phyloP scores from a whole-genome alignment of 2,797 vertebrate species.

The Threskiornis aethiopicus region DNA sequence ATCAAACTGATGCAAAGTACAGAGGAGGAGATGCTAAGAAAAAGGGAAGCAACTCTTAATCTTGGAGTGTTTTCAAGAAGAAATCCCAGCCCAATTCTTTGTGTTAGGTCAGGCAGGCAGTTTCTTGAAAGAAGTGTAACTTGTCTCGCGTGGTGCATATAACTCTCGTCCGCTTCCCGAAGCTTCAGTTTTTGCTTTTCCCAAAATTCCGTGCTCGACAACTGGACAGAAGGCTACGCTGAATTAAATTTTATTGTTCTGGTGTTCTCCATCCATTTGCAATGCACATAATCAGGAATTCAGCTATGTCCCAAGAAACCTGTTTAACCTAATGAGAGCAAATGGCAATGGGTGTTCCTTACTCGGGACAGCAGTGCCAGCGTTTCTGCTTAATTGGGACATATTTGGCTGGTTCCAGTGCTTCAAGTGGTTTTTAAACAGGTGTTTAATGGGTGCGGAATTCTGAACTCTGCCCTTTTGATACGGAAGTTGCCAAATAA shows the following conservation, averaged over 20 bases:
- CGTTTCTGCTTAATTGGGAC: conserved; percentile 49
- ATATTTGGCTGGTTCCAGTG: conserved; percentile 42
- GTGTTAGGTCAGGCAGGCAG: neutral
- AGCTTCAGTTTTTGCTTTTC: neutral
- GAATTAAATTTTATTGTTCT: conserved; percentile 54
- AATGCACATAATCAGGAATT: conserved; percentile 61
- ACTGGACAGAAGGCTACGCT: conserved; percentile 43
- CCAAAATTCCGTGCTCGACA: neutral
- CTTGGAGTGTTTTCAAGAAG: neutral
- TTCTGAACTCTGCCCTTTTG: conserved; percentile 52
- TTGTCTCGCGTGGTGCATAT: neutral
- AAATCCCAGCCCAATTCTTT: neutral
- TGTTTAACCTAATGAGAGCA: conserved; percentile 62
- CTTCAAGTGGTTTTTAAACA: conserved; percentile 65
- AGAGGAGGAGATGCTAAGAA: neutral
- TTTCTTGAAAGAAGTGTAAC: neutral
- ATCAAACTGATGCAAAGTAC: neutral
- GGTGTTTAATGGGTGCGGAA: conserved; percentile 59
- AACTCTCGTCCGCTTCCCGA: neutral
- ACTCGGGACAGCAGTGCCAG: conserved; percentile 21
- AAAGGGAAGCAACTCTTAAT: neutral
- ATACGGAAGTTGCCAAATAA: conserved; percentile 44
- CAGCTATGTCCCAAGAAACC: conserved; percentile 52
- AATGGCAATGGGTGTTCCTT: conserved; percentile 63
- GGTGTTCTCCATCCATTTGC: conserved; percentile 42